phyloP scores from a whole-genome alignment of 2,113 vertebrate genomes.

The Clarias macrocephalus region DNA sequence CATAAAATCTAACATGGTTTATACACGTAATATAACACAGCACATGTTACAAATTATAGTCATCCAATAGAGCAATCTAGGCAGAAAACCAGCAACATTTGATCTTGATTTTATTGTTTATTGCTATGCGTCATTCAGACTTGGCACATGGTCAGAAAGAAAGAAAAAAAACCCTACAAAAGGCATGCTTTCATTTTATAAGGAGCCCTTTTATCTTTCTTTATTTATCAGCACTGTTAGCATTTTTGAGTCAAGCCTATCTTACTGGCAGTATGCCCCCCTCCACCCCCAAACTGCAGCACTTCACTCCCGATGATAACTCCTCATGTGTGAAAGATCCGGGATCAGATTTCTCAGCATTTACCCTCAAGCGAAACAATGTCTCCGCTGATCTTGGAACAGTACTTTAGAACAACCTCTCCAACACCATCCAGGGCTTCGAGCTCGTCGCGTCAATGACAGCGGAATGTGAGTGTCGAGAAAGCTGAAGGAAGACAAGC shows the following conservation, averaged over 20 bases:
- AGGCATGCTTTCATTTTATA: conserved; percentile 21
- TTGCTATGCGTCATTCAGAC: not conserved
- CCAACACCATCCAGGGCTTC: conserved; percentile 24
- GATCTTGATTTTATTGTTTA: conserved; percentile 12
- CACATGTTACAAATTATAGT: conserved; percentile 4
- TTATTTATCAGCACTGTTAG: conserved; percentile 29
- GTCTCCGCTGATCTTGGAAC: conserved; percentile 29
- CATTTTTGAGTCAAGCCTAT: conserved; percentile 26
- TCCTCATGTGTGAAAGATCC: conserved; percentile 10
- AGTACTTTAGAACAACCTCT: conserved; percentile 2
- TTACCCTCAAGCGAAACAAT: conserved; percentile 7
- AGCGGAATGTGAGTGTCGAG: conserved; percentile 42
- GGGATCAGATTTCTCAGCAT: conserved; percentile 1
- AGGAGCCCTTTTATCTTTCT: conserved; percentile 24
- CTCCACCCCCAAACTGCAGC: not conserved
- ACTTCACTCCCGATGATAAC: conserved; percentile 19
- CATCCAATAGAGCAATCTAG: not conserved
- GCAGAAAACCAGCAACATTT: not conserved
- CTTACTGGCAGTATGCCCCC: not conserved
- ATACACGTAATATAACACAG: not conserved
- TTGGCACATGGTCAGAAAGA: not conserved
- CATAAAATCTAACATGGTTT: not conserved
- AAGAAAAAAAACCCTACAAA: not conserved
- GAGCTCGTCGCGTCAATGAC: conserved; percentile 14
- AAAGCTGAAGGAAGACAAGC: conserved; percentile 45